A percentile compares a stretch with the other conserved stretches of the same genome.
These are phyloP conservation scores for Pyrgus malvae DNA, from an alignment of 2,888 invertebrate species.

Conservation along the genomic window DNA sequence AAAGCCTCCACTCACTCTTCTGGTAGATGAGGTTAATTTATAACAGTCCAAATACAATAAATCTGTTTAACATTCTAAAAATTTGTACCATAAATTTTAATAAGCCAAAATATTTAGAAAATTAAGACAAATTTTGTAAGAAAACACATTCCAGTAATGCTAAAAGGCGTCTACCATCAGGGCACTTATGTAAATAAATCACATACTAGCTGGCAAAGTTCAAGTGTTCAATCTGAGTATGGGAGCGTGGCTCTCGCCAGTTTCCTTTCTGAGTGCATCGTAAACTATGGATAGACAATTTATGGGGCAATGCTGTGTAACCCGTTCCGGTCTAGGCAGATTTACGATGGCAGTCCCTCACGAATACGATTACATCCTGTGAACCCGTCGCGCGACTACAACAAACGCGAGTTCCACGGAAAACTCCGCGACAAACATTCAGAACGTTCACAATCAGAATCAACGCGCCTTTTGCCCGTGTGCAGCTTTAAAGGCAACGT, in stretches of 20 bases:
- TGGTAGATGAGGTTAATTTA: too few species aligned
- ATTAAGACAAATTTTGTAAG: too few species aligned
- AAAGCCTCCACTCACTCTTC: too few species aligned
- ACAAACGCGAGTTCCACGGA: slow-evolving; percentile 7
- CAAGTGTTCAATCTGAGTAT: slow-evolving; percentile 45
- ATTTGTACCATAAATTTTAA: too few species aligned
- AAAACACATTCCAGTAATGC: background rate
- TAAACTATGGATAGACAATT: slow-evolving; percentile 76
- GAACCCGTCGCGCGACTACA: slow-evolving; percentile 41
- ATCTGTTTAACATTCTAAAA: too few species aligned
- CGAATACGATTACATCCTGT: slow-evolving; percentile 59
- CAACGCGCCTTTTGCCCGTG: slow-evolving; percentile 19
- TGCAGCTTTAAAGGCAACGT: slow-evolving; percentile 32
- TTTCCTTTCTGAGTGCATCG: slow-evolving; percentile 68
- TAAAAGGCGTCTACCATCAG: background rate
- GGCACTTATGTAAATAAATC: slow-evolving; percentile 35
- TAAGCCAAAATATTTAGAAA: too few species aligned
- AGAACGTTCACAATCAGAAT: slow-evolving; percentile 9
- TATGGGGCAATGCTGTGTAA: slow-evolving; percentile 69
- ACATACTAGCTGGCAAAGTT: slow-evolving; percentile 39
- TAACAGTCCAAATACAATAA: too few species aligned
- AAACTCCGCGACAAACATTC: slow-evolving; percentile 49
- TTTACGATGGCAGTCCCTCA: slow-evolving; percentile 69
- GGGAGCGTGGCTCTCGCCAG: slow-evolving; percentile 47
- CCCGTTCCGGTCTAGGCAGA: slow-evolving; percentile 69